phyloP scores from a whole-genome alignment of 1,140 invertebrate genomes.

The Trichonephila clavata region DNA sequence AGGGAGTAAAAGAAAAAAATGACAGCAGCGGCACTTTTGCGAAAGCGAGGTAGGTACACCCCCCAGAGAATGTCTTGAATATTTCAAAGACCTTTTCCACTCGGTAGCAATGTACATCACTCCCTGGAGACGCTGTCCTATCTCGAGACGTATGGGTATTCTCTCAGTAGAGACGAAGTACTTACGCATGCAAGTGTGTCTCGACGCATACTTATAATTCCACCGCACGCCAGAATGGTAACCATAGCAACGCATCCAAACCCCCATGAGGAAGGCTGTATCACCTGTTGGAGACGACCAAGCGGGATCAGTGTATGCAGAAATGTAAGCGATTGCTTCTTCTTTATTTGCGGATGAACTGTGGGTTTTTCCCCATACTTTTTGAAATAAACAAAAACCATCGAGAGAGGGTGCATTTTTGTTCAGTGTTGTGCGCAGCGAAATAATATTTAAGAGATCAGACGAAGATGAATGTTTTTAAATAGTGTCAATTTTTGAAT shows the following conservation, averaged over 20 bases:
- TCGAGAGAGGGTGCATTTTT: no score
- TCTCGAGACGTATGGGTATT: background rate
- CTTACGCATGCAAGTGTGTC: slow-evolving; percentile 66
- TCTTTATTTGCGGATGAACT: no score
- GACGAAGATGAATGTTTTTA: no score
- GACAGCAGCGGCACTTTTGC: slow-evolving; percentile 69
- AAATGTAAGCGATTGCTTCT: no score
- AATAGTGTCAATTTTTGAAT: no score
- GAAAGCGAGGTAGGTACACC: slow-evolving; percentile 39
- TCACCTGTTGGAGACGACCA: slow-evolving; percentile 61
- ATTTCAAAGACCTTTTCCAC: slow-evolving; percentile 68
- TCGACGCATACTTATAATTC: slow-evolving; percentile 73
- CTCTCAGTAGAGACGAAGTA: background rate
- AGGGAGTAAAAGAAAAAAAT: background rate
- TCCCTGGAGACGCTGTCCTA: slow-evolving; percentile 32
- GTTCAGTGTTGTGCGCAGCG: no score
- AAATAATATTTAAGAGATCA: no score
- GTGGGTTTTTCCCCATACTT: no score
- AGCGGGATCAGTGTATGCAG: no score
- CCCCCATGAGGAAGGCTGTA: background rate
- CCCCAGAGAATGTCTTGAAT: slow-evolving; percentile 50
- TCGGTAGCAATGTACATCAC: slow-evolving; percentile 32
- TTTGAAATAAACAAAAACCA: no score
- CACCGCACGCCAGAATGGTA: slow-evolving; percentile 56
- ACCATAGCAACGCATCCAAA: slow-evolving; percentile 64